Conservation (phyloP, 2,113 vertebrate genomes). For the Brienomyrus longianalis region DNA sequence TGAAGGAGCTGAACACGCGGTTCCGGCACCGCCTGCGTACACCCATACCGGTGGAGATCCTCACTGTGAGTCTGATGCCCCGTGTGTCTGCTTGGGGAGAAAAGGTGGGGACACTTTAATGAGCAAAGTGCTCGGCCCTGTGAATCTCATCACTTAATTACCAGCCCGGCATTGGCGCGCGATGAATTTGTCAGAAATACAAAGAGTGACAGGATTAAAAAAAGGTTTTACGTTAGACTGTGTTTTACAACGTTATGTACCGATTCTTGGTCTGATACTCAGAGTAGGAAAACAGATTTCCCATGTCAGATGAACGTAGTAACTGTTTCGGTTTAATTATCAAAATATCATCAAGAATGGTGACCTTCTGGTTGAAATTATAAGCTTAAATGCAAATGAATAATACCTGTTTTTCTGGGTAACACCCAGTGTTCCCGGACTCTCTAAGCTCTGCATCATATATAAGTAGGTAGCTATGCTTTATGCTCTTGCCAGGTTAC, state of each 20-base stretch:
- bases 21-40: conserved; percentile 70
- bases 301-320: not conserved
- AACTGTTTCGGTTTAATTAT: not conserved
- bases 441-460: not conserved
- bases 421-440: not conserved
- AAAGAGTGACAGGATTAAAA: not conserved
- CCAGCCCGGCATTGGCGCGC: not conserved
- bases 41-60: conserved; percentile 80
- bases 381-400: not conserved
- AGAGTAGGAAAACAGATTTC: not conserved
- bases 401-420: not conserved
- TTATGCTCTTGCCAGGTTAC: not conserved
- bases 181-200: not conserved
- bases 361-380: not conserved
- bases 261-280: not conserved
- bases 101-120: not conserved
- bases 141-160: not conserved
- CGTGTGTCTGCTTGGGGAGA: not conserved
- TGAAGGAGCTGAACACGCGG: conserved; percentile 79
- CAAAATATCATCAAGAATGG: not conserved
- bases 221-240: not conserved
- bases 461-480: not conserved
- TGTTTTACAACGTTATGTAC: not conserved
- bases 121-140: not conserved
- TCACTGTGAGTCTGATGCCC: conserved; percentile 60